Evolutionary conservation across 2,888 invertebrate species (phyloP).

Genomic region (Sinhomidia bicolor): DNA sequence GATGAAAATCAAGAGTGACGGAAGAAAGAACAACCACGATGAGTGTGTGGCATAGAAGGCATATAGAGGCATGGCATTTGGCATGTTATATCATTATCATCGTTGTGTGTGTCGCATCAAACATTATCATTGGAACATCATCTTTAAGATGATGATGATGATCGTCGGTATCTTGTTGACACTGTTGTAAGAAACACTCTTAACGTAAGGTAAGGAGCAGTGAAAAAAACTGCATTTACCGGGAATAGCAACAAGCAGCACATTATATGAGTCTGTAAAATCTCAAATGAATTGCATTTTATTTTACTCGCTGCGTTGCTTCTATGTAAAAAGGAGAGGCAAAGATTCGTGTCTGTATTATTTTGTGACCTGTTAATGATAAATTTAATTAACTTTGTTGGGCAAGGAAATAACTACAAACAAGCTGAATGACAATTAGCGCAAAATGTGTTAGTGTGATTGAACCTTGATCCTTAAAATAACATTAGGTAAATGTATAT

Average conservation of each 20-base stretch:
- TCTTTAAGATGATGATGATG: neutral
- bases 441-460: neutral
- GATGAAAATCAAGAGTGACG: neutral
- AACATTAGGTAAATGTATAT: constrained; percentile 30
- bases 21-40: neutral
- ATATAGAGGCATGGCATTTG: constrained; percentile 40
- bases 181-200: neutral
- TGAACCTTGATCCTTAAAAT: constrained; percentile 67
- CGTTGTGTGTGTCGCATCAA: constrained; percentile 20
- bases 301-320: neutral
- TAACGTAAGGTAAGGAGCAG: neutral
- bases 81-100: constrained; percentile 16
- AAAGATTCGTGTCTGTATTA: neutral
- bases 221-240: neutral
- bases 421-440: constrained; percentile 12
- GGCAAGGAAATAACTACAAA: neutral
- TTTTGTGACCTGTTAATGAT: constrained; percentile 59
- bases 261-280: constrained; percentile 31
- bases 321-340: no score
- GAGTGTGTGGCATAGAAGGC: no score
- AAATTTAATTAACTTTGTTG: neutral
- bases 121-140: constrained; percentile 33
- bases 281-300: constrained; percentile 9
- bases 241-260: neutral
- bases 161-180: constrained; percentile 1